Evolutionary conservation across 2,113 vertebrate genomes (phyloP), one percentile per base, ranked within the genome.

Genomic region (Gallinago jamesoni): DNA sequence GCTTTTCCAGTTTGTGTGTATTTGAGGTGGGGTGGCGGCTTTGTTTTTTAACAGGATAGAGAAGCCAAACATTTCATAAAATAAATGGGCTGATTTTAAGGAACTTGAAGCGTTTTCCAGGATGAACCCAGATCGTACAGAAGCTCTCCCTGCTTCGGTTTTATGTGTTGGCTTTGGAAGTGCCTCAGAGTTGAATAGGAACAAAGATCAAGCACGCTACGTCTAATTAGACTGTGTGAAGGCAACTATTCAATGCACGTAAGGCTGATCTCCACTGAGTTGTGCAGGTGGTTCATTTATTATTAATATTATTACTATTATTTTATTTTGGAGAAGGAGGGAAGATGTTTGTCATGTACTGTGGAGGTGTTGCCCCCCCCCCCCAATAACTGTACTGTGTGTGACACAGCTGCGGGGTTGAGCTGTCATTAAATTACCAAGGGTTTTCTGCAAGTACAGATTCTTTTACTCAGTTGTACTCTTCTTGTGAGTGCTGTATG

Each of bases 1-100:
- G 31, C 81, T 74, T 14, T 81, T 67, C 2, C 6, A 64, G 5
- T 87, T 47, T 47, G 60, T 90, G 86, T 89, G 86, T 93, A 47
- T 94, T 94, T 74, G 86, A 67, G 53, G 47, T 39, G 63, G 20
- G 30, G 76, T 72, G 37, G 6, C 0, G 5, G 50, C 68, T 66
- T 72, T 88, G 47, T 50, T 90, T 93, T 84, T 78, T 55, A 70
- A 74, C 1, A 5, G 62, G 56, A 41, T 75, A 52, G 83, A 78
- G 86, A 90, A 93, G 23, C 47, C 57, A 68, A 81, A 47, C 47
- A 11, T 63, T 96, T 96, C 5, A 48, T 67, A 74, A 87, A 92
- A 37, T 82, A 67, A 95, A 69, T 33, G 62, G 24, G 50, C 67
- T 55, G 9, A 70, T 88, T 93, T 82, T 7, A 43, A 75, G 73